Evolutionary conservation across 2,888 invertebrate species (phyloP), one percentile per base, ranked within the genome.

Genomic region (Rhagonycha fulva): DNA sequence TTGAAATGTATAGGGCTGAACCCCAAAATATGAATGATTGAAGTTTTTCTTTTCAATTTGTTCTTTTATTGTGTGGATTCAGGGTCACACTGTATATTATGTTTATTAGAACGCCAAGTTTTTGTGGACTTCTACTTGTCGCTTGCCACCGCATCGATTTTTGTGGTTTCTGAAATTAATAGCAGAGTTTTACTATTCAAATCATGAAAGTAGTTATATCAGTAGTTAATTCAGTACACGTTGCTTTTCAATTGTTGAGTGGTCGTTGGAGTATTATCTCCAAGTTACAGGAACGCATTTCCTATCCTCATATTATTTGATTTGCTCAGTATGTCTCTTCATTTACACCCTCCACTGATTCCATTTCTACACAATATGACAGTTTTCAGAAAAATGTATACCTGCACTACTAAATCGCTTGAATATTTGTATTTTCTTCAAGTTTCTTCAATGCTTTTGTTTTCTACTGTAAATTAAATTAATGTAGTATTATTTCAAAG

Each of bases 231-330:
- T 77, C 75, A 67, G 69, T 72, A 71, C 75, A 68, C 72, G 77
- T 75, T 62, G 70, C 62, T 67, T 75, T 70, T 77, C 70, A 68
- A 72, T 77, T 75, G 76, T 73, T 68, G 71, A 76, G 70, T 76
- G 73, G 70, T 72, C 63, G 63, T 66, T 66, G 67, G 71, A 60
- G 69, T 71, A 70, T 70, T 76, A 76, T 76, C 76, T 76, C 61
- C 23, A 24, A 68, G 47, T 72, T 75, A 72, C 75, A 75, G 75
- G 47, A 47, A 47, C 47, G 47, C 47, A 47, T 47, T 47, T 47
- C 47, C 47, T 47, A 47, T 47, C 47, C n/a, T 47, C 47, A n/a
- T 47, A 47, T 47, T 47, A 47, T 47, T 47, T 47, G 47, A 47
- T 47, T 47, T 47, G 47, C 47, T 47, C 47, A 47, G 47, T 47